Conservation (phyloP, 1,140 invertebrate genomes). For the Magallana gigas region DNA sequence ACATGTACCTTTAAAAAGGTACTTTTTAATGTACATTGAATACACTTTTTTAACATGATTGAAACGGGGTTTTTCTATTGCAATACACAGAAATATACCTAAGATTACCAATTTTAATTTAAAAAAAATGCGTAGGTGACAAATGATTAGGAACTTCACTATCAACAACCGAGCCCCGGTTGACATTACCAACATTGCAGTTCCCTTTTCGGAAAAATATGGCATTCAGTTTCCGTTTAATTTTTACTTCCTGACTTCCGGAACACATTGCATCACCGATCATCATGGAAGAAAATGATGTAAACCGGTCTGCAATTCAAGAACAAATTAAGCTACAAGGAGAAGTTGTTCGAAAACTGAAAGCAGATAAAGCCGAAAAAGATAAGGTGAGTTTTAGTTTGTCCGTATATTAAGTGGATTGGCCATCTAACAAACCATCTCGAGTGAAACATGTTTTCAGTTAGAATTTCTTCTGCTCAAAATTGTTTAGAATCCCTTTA, state of each 20-base stretch:
- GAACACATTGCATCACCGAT: background rate
- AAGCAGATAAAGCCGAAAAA: constrained; percentile 86
- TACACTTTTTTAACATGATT: no score
- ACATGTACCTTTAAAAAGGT: no score
- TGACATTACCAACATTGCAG: no score
- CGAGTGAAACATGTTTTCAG: background rate
- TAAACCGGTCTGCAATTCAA: constrained; percentile 61
- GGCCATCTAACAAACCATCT: background rate
- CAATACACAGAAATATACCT: no score
- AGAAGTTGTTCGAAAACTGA: constrained; percentile 90
- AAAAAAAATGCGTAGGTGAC: no score
- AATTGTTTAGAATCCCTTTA: no score
- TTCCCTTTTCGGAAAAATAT: background rate
- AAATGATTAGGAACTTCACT: no score
- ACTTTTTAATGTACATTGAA: no score
- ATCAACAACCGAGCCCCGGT: no score
- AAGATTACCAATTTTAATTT: no score
- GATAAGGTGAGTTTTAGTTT: constrained; percentile 64
- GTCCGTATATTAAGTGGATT: background rate
- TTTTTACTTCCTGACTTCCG: background rate
- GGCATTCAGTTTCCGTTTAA: background rate
- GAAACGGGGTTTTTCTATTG: no score
- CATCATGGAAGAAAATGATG: constrained; percentile 34
- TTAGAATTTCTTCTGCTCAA: background rate
- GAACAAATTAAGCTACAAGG: constrained; percentile 88